Base-by-base conservation (phyloP, 2,113 vertebrate species). In the Brachyhypopomus gauderio region DNA sequence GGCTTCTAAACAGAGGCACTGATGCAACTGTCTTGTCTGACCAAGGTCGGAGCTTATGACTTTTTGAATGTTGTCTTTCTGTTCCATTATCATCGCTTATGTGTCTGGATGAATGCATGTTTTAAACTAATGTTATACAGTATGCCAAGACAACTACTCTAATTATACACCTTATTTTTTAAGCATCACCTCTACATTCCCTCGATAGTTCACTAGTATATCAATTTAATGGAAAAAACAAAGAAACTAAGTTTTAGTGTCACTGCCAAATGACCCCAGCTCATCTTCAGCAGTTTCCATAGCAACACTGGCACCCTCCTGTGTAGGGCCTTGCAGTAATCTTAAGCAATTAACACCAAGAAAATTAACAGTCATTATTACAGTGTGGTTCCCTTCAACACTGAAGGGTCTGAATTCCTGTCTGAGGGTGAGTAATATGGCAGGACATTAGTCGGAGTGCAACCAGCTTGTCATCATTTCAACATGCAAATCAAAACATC, bases 401-500 rank as follows among this genome's bases (percentile, higher is more conserved):
- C 34, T 19, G 23, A 72, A 59, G 20, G 38, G 9, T 23, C 38
- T 30, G 11, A 48, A 60, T 12, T 63, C 25, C 19, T 17, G 23
- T 64, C 25, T 52, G 12, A 52, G 45, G 45, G 5, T 23, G 52
- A 58, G 48, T 58, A 20, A 78, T 27, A 36, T n/a, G 25, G 7
- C 52, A 20, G 23, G 36, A 8, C 55, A 9, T 34, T 67, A 73
- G 59, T 27, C 30, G 55, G 64, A 48, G 79, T 77, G 70, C 63
- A 73, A 82, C 5, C 78, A 41, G 71, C 85, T n/a, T 75, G 84
- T 85, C 87, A 89, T 86, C 75, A 7, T 76, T 87, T 81, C 71
- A 71, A 83, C 78, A 82, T 85, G 66, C 89, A 87, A 30, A 89
- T 86, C 77, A 88, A 88, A 86, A 83, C 83, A 89, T 86, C 87